Evolutionary conservation across 53 echinoderm and acorn worm species (phyloP), one percentile per base, ranked within the genome.

Genomic region (Luidia sarsii): DNA sequence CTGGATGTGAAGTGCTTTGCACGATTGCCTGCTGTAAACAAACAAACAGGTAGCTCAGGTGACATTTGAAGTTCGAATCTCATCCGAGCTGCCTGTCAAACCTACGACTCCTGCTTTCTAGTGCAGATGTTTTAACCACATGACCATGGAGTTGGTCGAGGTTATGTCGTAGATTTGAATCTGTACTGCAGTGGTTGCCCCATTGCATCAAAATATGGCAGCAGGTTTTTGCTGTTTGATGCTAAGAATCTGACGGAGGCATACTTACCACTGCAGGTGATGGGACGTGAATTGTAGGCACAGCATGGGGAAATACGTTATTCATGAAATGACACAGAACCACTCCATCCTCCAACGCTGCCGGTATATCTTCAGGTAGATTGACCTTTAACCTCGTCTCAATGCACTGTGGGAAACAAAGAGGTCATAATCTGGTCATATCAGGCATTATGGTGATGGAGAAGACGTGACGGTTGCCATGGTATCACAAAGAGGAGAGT

Each of bases 311-410:
- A 48, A 70, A 80, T 23, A 95, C 63, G 29, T 82, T 90, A 64
- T 95, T 95, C 57, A 85, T 87, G 25, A 95, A 87, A 62, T 95
- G 96, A 82, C 96, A 95, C 32, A 95, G 46, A 4, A 86, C 89
- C 18, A 93, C 92, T 3, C 96, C 96, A 30, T 92, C 87, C 86
- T 88, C 93, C 57, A 95, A 81, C 1, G 93, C 96, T 48, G 71
- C 93, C 2, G 96, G 83, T 32, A 95, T 80, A 62, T 95, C 96
- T 31, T 95, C 96, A 8, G 92, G 87, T 61, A 95, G 79, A 18
- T 80, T 88, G 67, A 88, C 83, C 72, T 95, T 95, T 59, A 93
- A 63, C 65, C 92, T 80, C 0, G 90, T 50, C 73, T 95, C 96
- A 71, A 95, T 90, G 36, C 67, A 65, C 96, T 95, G 72, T 15